These are phyloP conservation scores for Trogon surrucura DNA, from an alignment of 2,113 vertebrate species.

Conservation along the genomic window DNA sequence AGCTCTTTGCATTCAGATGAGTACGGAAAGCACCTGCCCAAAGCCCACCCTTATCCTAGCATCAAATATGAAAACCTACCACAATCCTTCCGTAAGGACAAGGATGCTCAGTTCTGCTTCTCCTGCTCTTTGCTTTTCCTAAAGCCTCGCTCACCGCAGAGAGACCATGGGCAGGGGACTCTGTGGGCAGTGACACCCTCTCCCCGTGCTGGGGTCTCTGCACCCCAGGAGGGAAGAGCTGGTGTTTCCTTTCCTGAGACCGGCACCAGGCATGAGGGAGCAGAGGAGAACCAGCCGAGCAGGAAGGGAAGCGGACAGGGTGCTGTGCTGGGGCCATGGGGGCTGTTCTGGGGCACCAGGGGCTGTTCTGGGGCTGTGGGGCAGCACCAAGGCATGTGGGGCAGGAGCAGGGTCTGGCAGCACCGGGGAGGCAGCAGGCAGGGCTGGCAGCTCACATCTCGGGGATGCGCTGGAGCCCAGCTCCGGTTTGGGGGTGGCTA, in stretches of 20 bases:
- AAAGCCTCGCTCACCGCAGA: accelerated
- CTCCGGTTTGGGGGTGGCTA: accelerated
- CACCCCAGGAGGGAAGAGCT: not conserved
- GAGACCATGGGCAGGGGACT: accelerated
- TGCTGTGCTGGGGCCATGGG: not conserved
- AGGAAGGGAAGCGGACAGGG: not conserved
- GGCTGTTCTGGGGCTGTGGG: not conserved
- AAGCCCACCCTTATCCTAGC: not conserved
- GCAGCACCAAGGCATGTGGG: accelerated
- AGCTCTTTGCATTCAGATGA: accelerated
- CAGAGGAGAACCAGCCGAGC: not conserved
- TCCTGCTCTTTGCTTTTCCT: not conserved
- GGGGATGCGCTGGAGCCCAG: not conserved
- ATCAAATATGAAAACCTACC: not conserved
- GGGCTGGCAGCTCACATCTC: not conserved
- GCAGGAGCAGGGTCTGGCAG: not conserved
- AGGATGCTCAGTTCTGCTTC: accelerated
- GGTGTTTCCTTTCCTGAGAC: not conserved
- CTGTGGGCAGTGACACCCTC: accelerated
- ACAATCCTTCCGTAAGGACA: not conserved
- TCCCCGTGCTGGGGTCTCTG: not conserved
- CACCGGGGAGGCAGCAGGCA: not conserved
- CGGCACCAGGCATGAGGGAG: accelerated
- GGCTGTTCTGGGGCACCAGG: not conserved
- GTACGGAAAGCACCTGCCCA: not conserved